These are phyloP conservation scores for Baryphthengus martii DNA, from an alignment of 2,113 vertebrate species.

Conservation along the genomic window DNA sequence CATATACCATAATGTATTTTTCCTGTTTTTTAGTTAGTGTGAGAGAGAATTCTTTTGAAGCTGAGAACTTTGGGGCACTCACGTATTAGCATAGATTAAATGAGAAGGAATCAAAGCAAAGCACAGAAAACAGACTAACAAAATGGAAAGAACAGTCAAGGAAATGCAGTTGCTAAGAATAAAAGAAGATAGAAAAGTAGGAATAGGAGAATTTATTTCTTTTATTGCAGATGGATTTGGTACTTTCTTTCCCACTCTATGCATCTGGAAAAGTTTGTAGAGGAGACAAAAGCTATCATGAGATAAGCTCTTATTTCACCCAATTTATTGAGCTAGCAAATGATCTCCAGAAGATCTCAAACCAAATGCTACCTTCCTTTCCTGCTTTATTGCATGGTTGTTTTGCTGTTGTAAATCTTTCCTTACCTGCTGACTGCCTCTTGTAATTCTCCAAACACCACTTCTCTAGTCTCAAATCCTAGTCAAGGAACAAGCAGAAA, in stretches of 20 bases:
- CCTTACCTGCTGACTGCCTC: background rate
- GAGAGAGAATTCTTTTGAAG: background rate
- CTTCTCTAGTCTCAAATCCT: background rate
- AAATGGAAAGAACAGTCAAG: background rate
- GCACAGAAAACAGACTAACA: background rate
- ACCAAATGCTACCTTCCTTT: background rate
- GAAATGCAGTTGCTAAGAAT: background rate
- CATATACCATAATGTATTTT: background rate
- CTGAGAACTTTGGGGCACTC: background rate
- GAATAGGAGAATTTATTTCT: background rate
- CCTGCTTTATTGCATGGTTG: background rate
- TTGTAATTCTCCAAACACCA: background rate
- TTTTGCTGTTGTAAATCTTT: background rate
- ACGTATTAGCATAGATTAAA: background rate
- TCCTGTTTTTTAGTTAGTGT: background rate
- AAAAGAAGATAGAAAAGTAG: background rate
- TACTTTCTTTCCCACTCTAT: background rate
- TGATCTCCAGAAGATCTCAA: background rate
- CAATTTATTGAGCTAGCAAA: background rate
- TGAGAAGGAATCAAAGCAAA: constrained; percentile 10
- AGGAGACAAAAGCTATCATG: background rate
- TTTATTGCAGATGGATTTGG: background rate
- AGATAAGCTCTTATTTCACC: background rate
- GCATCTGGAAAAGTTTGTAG: background rate
- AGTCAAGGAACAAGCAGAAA: background rate